A percentile compares a stretch with the other conserved stretches of the same genome.
Evolutionary conservation across 53 echinoderm and acorn worm genomes (phyloP).

Genomic region (Holothuria scabra): DNA sequence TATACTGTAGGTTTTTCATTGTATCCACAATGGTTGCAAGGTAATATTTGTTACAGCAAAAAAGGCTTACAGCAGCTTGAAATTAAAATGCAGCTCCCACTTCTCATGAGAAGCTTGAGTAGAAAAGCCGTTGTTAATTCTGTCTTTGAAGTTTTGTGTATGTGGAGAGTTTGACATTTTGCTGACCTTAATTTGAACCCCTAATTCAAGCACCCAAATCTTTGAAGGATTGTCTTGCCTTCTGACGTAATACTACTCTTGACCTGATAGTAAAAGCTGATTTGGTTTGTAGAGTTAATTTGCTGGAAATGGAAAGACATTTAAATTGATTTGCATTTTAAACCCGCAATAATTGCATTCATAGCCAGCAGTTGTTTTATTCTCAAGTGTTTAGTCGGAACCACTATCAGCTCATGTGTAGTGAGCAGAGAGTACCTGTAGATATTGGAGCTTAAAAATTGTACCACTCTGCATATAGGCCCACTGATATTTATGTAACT

Average conservation of each 20-base stretch:
- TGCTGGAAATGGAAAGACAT: constrained; percentile 2
- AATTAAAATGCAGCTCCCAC: no score
- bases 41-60: no score
- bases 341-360: constrained; percentile 32
- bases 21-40: no score
- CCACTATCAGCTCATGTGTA: background rate
- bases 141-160: background rate
- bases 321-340: constrained; percentile 35
- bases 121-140: background rate
- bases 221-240: background rate
- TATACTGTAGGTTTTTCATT: no score
- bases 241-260: constrained; percentile 22
- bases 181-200: background rate
- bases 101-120: no score
- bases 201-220: constrained; percentile 15
- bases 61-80: no score
- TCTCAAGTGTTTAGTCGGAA: constrained; percentile 7
- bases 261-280: constrained; percentile 7
- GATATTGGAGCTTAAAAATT: no score
- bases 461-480: no score
- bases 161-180: background rate
- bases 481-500: no score
- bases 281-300: constrained; percentile 6
- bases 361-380: constrained; percentile 15
- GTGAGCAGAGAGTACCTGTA: no score